Conservation (phyloP, 1,140 invertebrate genomes). For the Drosophila melanica region DNA sequence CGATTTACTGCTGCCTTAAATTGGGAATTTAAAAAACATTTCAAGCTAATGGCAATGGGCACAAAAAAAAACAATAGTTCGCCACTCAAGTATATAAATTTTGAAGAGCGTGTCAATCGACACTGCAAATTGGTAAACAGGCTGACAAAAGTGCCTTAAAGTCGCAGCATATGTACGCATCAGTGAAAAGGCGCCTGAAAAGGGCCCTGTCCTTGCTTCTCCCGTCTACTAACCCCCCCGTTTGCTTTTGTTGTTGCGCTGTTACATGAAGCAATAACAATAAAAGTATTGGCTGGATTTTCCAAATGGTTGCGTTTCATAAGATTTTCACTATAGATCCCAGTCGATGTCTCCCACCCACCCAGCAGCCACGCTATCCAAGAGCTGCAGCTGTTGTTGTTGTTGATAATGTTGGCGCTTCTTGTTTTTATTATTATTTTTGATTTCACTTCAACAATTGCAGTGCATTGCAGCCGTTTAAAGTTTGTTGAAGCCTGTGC, state of each 20-base stretch:
- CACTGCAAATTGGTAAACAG: conserved; percentile 72
- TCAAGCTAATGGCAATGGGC: neutral
- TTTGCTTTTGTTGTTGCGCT: conserved; percentile 28
- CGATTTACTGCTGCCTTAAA: conserved; percentile 68
- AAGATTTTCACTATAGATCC: conserved; percentile 48
- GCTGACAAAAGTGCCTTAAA: conserved; percentile 61
- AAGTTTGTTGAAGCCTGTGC: conserved; percentile 65
- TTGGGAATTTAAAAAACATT: conserved; percentile 56
- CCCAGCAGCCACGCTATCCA: conserved; percentile 4
- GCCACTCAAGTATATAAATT: conserved; percentile 29
- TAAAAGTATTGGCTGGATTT: conserved; percentile 83
- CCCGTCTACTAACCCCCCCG: neutral
- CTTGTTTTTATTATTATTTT: conserved; percentile 34
- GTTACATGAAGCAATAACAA: conserved; percentile 76
- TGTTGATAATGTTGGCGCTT: conserved; percentile 33
- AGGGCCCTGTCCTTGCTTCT: neutral
- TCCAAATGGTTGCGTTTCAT: conserved; percentile 80
- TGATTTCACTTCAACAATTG: conserved; percentile 45
- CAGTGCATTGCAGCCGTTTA: conserved; percentile 58
- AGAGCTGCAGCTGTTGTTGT: conserved; percentile 14
- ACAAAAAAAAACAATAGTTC: neutral
- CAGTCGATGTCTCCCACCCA: conserved; percentile 24
- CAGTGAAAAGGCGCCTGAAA: conserved; percentile 18
- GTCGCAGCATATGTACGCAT: conserved; percentile 60
- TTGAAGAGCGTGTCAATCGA: conserved; percentile 54